Evolutionary conservation across 2,888 invertebrate species (phyloP).

Genomic region (Agrenia bidenticulata): DNA sequence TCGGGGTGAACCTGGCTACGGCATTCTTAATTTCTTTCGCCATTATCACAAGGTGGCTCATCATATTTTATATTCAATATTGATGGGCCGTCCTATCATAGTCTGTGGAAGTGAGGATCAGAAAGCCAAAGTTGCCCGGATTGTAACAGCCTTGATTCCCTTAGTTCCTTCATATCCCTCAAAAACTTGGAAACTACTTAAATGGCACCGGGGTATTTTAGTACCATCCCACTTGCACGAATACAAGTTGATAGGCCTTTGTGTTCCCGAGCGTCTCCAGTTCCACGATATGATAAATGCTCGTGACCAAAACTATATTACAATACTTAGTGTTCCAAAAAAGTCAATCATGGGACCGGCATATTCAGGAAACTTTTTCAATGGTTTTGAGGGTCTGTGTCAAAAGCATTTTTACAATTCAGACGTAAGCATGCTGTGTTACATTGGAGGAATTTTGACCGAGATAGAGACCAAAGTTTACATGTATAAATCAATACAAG

Average conservation of each 20-base stretch:
- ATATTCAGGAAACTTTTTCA: conserved; percentile 44
- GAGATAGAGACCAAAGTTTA: conserved; percentile 52
- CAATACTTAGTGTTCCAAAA: conserved; percentile 45
- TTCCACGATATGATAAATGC: conserved; percentile 54
- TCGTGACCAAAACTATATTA: conserved; percentile 47
- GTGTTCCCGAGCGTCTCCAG: conserved; percentile 54
- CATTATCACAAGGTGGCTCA: conserved; percentile 51
- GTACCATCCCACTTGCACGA: conserved; percentile 53
- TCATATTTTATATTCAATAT: conserved; percentile 53
- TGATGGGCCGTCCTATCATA: conserved; percentile 50
- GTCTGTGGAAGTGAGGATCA: conserved; percentile 44
- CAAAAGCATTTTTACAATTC: conserved; percentile 34
- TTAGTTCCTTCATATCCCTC: conserved; percentile 41
- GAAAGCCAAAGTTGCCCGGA: conserved; percentile 33
- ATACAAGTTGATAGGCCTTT: conserved; percentile 54
- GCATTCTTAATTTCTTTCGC: conserved; percentile 53
- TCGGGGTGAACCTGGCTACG: conserved; percentile 45
- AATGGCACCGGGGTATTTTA: conserved; percentile 55
- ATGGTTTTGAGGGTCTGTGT: conserved; percentile 35
- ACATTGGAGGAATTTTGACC: conserved; percentile 50
- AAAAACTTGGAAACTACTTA: conserved; percentile 43
- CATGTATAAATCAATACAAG: conserved; percentile 45
- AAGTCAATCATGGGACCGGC: conserved; percentile 47
- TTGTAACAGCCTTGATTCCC: conserved; percentile 46
- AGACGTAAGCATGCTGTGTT: conserved; percentile 51